Evolutionary conservation across 2,797 vertebrate species (phyloP), one percentile per base, ranked within the genome.

Genomic region (Notolabrus celidotus): DNA sequence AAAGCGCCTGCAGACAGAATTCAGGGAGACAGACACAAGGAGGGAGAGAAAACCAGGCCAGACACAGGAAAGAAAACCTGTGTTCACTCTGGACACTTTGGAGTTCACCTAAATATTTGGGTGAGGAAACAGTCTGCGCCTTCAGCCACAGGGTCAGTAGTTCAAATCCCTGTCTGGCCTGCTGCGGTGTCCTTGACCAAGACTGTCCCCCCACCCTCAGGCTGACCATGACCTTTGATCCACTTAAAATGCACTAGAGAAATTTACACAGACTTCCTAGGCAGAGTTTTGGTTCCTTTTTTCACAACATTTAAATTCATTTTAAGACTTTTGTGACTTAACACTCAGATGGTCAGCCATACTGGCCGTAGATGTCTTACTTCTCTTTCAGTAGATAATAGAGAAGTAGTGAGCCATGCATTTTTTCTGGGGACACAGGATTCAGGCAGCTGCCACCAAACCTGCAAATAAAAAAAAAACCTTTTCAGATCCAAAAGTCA

Each of bases 201-300:
- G 66, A 56, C 71, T 0, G n/a, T 17, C 58, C 29, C 0, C 62
- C n/a, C 29, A 0, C 67, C 82, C 80, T 46, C 47, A 38, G 76
- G 79, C 67, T 79, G 86, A 79, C 81, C 61, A 19, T 88, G 87
- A 89, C 83, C 83, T 84, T 12, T 57, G 72, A 84, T 67, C 67
- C 64, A 5, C 4, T 23, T 2, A 4, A 25, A n/a, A 52, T 29
- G 72, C 64, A 38, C 33, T 39, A 10, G 10, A 68, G 43, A n/a
- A 17, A 47, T 56, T 60, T 38, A 61, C 65, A 20, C 5, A 2
- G 15, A 16, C 36, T 39, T 39, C 22, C 53, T 22, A 7, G 33
- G 31, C 4, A 11, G 14, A n/a, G 4, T 58, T 15, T 51, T 65
- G 41, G 14, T 11, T 54, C 39, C n/a, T 31, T 22, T 20, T 16